These are phyloP conservation scores for Nymphicus hollandicus DNA, from an alignment of 2,113 vertebrate species.

Conservation along the genomic window DNA sequence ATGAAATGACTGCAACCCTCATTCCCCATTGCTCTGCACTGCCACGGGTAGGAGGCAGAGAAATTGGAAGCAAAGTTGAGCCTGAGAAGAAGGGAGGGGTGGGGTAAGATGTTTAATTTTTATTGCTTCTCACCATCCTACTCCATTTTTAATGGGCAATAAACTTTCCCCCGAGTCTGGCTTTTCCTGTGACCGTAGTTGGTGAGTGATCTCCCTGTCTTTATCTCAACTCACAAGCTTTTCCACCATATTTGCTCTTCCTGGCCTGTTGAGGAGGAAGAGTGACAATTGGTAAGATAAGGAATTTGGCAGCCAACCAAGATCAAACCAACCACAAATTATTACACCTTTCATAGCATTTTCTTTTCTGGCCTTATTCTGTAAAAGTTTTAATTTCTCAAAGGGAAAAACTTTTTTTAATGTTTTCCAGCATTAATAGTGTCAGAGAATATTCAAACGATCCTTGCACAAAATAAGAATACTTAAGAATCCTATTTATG, in stretches of 20 bases:
- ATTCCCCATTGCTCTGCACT: fast-evolving
- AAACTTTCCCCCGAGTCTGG: neutral
- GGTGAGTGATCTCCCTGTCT: neutral
- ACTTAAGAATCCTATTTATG: neutral
- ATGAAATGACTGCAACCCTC: fast-evolving
- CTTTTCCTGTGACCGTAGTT: neutral
- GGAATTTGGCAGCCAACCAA: neutral
- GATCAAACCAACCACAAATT: neutral
- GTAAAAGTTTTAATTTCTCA: neutral
- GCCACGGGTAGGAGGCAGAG: fast-evolving
- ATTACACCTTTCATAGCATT: neutral
- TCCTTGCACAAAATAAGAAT: neutral
- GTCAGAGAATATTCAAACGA: neutral
- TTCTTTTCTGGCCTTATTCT: neutral
- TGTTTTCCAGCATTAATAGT: neutral
- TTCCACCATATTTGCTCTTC: neutral
- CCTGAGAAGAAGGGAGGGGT: fast-evolving
- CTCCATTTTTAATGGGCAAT: neutral
- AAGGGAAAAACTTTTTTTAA: neutral
- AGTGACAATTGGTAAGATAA: neutral
- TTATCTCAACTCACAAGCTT: neutral
- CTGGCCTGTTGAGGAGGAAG: neutral
- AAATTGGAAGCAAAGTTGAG: fast-evolving
- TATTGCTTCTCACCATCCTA: neutral
- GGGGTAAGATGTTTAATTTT: fast-evolving